Evolutionary conservation across 1,140 invertebrate species (phyloP).

Genomic region (Scaptodrosophila lebanonensis): DNA sequence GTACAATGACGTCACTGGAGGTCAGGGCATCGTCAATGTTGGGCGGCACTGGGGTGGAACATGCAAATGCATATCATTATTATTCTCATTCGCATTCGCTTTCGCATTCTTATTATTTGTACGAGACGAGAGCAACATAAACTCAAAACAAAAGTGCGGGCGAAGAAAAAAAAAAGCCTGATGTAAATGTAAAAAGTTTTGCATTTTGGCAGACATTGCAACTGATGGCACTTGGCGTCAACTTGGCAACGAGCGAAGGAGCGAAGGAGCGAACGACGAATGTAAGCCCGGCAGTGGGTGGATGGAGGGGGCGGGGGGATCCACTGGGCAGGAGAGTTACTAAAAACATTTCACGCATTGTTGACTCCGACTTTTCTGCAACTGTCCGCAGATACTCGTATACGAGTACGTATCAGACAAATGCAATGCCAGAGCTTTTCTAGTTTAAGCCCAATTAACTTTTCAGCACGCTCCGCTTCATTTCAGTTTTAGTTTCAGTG

Average conservation of each 20-base stretch:
- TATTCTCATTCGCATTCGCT: constrained; percentile 21
- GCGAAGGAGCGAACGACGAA: constrained; percentile 22
- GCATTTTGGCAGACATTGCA: constrained; percentile 30
- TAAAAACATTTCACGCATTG: constrained; percentile 56
- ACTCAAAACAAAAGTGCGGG: constrained; percentile 14
- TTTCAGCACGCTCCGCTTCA: constrained; percentile 21
- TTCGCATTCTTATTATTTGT: background rate
- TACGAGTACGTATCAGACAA: constrained; percentile 17
- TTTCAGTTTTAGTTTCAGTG: background rate
- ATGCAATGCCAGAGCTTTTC: constrained; percentile 34
- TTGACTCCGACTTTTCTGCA: constrained; percentile 37
- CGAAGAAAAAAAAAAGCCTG: constrained; percentile 11
- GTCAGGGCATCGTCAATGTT: constrained; percentile 93
- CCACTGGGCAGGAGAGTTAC: too few species aligned
- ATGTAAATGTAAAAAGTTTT: constrained; percentile 57
- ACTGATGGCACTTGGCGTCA: background rate
- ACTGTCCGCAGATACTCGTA: constrained; percentile 31
- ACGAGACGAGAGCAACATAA: constrained; percentile 33
- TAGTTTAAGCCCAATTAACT: constrained; percentile 60
- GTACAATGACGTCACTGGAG: constrained; percentile 92
- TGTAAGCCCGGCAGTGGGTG: too few species aligned
- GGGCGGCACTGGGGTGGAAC: constrained; percentile 86
- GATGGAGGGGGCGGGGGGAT: too few species aligned
- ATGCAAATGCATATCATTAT: constrained; percentile 21
- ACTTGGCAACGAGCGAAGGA: background rate